These are phyloP conservation scores for Lamproptera curius DNA, from an alignment of 2,888 invertebrate species.

Conservation along the genomic window DNA sequence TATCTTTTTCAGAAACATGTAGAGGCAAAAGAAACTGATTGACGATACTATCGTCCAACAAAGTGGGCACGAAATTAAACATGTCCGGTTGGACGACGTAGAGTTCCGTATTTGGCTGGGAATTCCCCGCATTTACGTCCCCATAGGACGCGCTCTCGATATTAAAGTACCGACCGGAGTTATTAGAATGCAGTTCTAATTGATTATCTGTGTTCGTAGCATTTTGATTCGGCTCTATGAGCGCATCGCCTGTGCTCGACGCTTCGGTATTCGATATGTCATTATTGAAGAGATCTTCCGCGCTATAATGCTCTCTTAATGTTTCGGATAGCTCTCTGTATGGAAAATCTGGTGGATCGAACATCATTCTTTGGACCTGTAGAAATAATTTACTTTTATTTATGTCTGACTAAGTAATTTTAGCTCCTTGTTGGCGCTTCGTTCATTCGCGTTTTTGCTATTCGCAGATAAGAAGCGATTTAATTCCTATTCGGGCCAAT, in stretches of 20 bases:
- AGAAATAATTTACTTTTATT: too few species aligned
- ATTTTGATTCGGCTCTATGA: slow-evolving; percentile 37
- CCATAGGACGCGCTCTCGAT: slow-evolving; percentile 39
- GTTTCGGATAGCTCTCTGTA: slow-evolving; percentile 58
- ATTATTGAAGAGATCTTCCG: slow-evolving; percentile 47
- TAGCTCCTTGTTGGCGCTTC: not conserved
- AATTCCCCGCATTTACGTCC: slow-evolving; percentile 27
- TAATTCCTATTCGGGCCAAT: too few species aligned
- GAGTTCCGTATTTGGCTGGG: slow-evolving; percentile 39
- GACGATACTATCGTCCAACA: slow-evolving; percentile 65
- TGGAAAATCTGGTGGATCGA: slow-evolving; percentile 68
- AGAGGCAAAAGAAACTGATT: slow-evolving; percentile 65
- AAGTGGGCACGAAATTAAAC: slow-evolving; percentile 55
- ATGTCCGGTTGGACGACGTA: slow-evolving; percentile 50
- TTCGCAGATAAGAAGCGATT: too few species aligned
- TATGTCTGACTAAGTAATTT: slow-evolving; percentile 22
- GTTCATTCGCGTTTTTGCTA: not conserved
- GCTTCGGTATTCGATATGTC: slow-evolving; percentile 27
- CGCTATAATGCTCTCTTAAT: slow-evolving; percentile 48
- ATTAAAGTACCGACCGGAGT: slow-evolving; percentile 51
- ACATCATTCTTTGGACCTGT: too few species aligned
- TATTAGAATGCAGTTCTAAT: slow-evolving; percentile 49
- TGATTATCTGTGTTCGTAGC: slow-evolving; percentile 46
- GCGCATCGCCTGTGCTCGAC: slow-evolving; percentile 28
- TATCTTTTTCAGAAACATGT: slow-evolving; percentile 39